Conservation (phyloP, 2,113 vertebrate species). For the Microtus montanus region DNA sequence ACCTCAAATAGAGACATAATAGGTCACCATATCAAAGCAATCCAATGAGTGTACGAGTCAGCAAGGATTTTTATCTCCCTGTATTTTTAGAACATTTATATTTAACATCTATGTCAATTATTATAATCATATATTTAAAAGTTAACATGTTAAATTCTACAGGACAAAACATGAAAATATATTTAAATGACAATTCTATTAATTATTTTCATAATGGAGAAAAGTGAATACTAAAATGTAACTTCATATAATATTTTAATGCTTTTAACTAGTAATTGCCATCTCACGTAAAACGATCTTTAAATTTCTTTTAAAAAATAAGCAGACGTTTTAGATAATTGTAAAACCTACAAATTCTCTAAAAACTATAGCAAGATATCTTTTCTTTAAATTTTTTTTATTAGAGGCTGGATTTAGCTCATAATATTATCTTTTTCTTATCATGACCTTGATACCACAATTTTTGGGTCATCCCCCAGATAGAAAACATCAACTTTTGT, state of each 20-base stretch:
- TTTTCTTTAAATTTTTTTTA: background rate
- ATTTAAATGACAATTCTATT: background rate
- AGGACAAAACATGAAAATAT: background rate
- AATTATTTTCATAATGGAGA: background rate
- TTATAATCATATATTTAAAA: background rate
- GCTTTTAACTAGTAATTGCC: background rate
- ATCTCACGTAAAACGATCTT: background rate
- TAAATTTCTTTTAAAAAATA: background rate
- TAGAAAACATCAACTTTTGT: slow-evolving; percentile 54
- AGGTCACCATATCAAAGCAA: background rate
- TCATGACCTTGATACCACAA: background rate
- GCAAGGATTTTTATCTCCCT: background rate
- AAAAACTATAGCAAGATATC: background rate
- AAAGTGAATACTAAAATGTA: background rate
- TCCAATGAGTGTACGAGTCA: background rate
- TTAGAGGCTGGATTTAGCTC: background rate
- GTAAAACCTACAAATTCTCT: background rate
- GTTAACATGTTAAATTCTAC: background rate
- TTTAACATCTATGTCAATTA: background rate
- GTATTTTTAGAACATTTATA: background rate
- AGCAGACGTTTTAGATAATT: background rate
- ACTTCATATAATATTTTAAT: background rate
- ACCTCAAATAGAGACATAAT: background rate
- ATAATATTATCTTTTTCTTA: slow-evolving; percentile 37
- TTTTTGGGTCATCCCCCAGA: slow-evolving; percentile 50